A percentile compares a stretch with the other conserved stretches of the same genome.
Evolutionary conservation across 2,888 invertebrate genomes (phyloP).

Genomic region (Terebella lapidaria): DNA sequence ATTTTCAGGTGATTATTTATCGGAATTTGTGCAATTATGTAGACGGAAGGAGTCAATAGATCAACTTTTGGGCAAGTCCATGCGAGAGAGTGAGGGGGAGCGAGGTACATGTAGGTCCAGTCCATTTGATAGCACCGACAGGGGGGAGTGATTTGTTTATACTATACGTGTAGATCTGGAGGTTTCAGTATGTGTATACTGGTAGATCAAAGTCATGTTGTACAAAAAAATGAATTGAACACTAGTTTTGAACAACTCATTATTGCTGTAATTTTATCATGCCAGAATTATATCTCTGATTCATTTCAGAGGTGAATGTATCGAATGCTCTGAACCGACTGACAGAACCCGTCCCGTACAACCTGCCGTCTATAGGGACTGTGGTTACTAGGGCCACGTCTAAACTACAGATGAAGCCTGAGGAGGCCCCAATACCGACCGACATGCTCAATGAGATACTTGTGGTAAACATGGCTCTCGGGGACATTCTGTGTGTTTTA

Average conservation of each 20-base stretch:
- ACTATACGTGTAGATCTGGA: no score
- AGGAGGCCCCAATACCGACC: slow-evolving; percentile 73
- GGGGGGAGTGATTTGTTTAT: no score
- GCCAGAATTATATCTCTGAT: not conserved
- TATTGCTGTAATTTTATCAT: not conserved
- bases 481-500: slow-evolving; percentile 7
- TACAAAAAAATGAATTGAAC: not conserved
- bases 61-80: slow-evolving; percentile 56
- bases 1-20: slow-evolving; percentile 64
- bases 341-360: slow-evolving; percentile 63
- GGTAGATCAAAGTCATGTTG: not conserved
- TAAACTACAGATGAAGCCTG: slow-evolving; percentile 33
- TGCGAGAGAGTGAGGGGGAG: slow-evolving; percentile 1
- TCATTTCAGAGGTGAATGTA: slow-evolving; percentile 3
- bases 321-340: slow-evolving; percentile 60
- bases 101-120: no score
- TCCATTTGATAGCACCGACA: no score
- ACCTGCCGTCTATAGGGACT: slow-evolving; percentile 37
- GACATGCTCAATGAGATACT: slow-evolving; percentile 72
- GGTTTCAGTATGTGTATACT: no score
- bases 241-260: not conserved
- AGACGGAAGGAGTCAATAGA: slow-evolving; percentile 49
- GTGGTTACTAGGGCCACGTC: slow-evolving; percentile 38
- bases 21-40: slow-evolving; percentile 67
- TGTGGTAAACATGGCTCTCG: no score